Base-by-base conservation (phyloP, 92 coral and sea anemone genomes). In the Siderastrea radians region DNA sequence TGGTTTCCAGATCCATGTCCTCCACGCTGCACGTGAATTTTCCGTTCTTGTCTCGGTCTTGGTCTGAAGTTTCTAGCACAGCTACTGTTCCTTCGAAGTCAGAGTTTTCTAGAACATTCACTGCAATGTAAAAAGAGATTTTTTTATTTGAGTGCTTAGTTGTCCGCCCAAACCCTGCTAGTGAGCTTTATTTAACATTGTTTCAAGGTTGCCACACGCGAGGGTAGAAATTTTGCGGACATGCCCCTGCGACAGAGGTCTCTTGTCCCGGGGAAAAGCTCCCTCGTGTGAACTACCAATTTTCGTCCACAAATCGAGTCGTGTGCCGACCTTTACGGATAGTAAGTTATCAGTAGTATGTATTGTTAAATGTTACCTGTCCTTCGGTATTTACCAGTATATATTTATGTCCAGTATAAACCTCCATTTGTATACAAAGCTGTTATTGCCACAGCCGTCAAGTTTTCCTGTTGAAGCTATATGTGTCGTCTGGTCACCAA, bases 11-110 rank as follows among this genome's bases (percentile, higher is more conserved):
- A 62, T 97, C 98, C 70, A 94, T 92, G 46, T 97, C 91, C 49
- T 95, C 98, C 84, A 95, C 93, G 49, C 93, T 88, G 66, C 99
- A 97, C 8, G 85, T 67, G 78, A 95, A 88, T 84, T 88, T 93
- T 12, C 99, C 99, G 65, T 92, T 92, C 66, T 68, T 62, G 1
- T 94, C 98, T 1, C 87, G 75, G 88, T 97, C 99, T 61, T 94
- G 96, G 75, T 95, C 99, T 19, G 89, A 85, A 8, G 94, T 93
- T 45, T 89, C 87, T 3, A 97, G 85, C 55, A 89, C 84, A 38
- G 86, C 84, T 19, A 97, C 92, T 16, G 88, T 87, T 48, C 93
- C 82, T 53, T 90, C 92, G n/a, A 92, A 82, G 7, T 96, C 96
- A 11, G 93, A 77, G 43, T 86, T 87, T 90, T 97, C 99, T 1